Percentiles rank a stretch among this genome's conserved stretches.
Evolutionary conservation across 2,797 vertebrate genomes (phyloP).

Genomic region (Mormyrus hasselquistii): DNA sequence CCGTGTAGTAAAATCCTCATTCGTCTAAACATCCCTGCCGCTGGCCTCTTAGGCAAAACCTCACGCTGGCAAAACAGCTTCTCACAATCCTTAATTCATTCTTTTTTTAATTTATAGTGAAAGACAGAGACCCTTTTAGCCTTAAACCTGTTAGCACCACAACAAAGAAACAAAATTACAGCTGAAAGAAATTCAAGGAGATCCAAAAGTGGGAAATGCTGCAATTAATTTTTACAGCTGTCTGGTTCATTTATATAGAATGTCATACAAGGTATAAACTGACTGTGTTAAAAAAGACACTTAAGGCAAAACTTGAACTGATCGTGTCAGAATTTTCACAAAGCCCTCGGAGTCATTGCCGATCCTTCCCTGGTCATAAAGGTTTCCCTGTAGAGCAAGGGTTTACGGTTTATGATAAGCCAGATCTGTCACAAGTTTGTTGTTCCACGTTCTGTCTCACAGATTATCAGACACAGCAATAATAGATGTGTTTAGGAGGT

Average conservation of each 20-base stretch:
- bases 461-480: conserved; percentile 21
- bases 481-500: not conserved
- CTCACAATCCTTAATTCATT: not conserved
- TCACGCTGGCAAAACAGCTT: not conserved
- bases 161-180: not conserved
- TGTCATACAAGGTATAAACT: not conserved
- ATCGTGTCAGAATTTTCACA: not conserved
- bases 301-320: not conserved
- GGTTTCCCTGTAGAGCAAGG: conserved; percentile 23
- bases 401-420: conserved; percentile 16
- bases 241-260: not conserved
- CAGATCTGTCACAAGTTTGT: conserved; percentile 18
- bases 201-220: not conserved
- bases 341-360: not conserved
- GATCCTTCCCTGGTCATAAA: conserved; percentile 18
- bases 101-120: not conserved
- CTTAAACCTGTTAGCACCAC: not conserved
- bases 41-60: not conserved
- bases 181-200: not conserved
- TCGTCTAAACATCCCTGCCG: not conserved
- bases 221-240: not conserved
- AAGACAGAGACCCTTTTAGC: not conserved
- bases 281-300: not conserved
- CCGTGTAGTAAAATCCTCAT: not conserved
- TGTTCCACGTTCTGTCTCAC: conserved; percentile 19